Conservation (phyloP, 2,888 invertebrate species). For the Subacronicta megacephala region DNA sequence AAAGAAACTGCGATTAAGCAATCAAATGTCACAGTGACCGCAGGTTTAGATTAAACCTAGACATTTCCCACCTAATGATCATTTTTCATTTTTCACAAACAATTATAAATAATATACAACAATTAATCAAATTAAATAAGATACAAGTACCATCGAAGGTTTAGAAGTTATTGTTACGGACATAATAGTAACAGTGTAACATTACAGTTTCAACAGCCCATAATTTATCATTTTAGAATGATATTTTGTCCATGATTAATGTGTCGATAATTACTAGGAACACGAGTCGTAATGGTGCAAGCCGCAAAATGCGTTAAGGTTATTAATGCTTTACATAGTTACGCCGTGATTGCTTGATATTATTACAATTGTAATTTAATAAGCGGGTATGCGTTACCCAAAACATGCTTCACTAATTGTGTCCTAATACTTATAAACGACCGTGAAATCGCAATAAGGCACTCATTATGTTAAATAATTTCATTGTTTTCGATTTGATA, state of each 20-base stretch:
- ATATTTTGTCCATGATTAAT: slow-evolving; percentile 76
- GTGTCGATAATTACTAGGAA: slow-evolving; percentile 72
- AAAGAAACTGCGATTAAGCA: slow-evolving; percentile 1
- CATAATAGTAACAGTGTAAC: slow-evolving; percentile 63
- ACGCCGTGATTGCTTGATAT: slow-evolving; percentile 56
- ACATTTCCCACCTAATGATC: neutral
- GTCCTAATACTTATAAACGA: slow-evolving; percentile 48
- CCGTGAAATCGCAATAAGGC: slow-evolving; percentile 50
- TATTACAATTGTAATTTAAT: slow-evolving; percentile 55
- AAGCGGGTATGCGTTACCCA: slow-evolving; percentile 45
- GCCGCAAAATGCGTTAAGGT: slow-evolving; percentile 65
- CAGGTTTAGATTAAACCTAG: neutral
- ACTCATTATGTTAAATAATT: slow-evolving; percentile 36
- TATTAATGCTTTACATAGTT: slow-evolving; percentile 61
- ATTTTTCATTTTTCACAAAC: too few species aligned
- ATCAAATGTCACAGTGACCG: neutral
- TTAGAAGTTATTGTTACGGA: slow-evolving; percentile 57
- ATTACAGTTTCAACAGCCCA: slow-evolving; percentile 63
- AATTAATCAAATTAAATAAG: neutral
- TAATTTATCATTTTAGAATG: slow-evolving; percentile 77
- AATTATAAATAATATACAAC: too few species aligned
- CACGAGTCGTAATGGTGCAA: slow-evolving; percentile 63
- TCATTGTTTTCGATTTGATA: slow-evolving; percentile 37
- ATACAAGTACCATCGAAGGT: slow-evolving; percentile 47
- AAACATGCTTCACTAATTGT: slow-evolving; percentile 54